These are phyloP conservation scores for Gorsachius magnificus DNA, from an alignment of 2,797 vertebrate genomes.

Conservation along the genomic window DNA sequence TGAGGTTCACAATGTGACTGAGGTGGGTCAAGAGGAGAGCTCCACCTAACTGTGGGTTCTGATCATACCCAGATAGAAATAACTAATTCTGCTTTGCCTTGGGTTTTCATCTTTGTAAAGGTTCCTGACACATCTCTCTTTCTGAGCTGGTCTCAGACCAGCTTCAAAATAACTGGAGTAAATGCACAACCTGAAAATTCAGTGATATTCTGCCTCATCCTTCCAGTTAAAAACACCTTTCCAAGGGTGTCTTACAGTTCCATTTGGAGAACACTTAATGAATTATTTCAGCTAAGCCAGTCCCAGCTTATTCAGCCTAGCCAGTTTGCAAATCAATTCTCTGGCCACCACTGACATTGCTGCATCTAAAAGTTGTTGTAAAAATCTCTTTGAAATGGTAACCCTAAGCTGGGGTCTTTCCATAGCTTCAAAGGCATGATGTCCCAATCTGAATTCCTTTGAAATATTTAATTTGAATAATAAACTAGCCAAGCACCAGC, in stretches of 20 bases:
- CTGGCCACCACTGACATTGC: neutral
- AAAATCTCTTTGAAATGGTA: constrained; percentile 58
- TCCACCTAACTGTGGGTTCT: neutral
- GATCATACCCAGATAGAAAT: neutral
- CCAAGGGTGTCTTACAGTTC: neutral
- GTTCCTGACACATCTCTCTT: neutral
- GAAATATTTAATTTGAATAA: constrained; percentile 59
- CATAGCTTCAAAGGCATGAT: constrained; percentile 24
- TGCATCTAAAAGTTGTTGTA: neutral
- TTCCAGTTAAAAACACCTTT: neutral
- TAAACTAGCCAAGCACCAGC: constrained; percentile 21
- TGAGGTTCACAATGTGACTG: neutral
- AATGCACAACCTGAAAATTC: neutral
- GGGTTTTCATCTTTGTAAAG: neutral
- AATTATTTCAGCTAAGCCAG: neutral
- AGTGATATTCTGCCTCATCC: neutral
- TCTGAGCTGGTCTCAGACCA: neutral
- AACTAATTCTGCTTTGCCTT: neutral
- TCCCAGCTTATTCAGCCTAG: neutral
- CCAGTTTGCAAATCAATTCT: neutral
- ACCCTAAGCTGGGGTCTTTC: neutral
- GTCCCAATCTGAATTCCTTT: neutral
- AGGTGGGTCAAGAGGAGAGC: neutral
- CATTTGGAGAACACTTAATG: neutral
- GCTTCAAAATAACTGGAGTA: neutral